A percentile compares a stretch with the other conserved stretches of the same genome.
phyloP scores from a whole-genome alignment of 2,113 vertebrate genomes.

The Barnardius zonarius region DNA sequence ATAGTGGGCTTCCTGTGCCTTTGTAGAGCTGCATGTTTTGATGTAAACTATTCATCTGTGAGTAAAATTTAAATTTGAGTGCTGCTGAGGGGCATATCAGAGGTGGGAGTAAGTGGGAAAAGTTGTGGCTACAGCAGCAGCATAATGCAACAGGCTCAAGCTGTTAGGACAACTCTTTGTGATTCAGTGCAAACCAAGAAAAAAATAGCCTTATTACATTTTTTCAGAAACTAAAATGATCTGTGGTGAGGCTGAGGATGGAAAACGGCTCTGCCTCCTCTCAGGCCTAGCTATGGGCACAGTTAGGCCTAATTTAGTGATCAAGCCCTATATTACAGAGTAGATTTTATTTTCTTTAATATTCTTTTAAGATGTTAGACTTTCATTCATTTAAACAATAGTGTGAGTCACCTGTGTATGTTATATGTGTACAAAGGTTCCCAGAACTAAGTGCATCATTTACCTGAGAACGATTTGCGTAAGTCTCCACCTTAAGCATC shows the following conservation, averaged over 20 bases:
- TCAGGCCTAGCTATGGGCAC: neutral
- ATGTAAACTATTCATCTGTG: neutral
- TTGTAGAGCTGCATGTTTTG: neutral
- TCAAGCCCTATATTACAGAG: neutral
- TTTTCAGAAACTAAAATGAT: neutral
- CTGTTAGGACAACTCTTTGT: neutral
- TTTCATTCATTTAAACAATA: neutral
- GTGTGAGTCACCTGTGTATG: neutral
- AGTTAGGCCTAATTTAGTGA: neutral
- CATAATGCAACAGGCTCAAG: slow-evolving; percentile 3
- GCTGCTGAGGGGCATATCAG: neutral
- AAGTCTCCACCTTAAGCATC: neutral
- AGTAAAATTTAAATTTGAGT: neutral
- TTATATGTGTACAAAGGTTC: neutral
- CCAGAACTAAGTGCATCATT: neutral
- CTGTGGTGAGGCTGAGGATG: neutral
- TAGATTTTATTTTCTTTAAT: neutral
- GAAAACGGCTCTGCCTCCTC: neutral
- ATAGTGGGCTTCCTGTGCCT: neutral
- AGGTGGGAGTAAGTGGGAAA: slow-evolving; percentile 8
- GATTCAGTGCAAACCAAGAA: neutral
- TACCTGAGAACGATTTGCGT: neutral
- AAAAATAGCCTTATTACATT: neutral
- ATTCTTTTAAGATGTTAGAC: neutral
- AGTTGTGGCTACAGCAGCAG: slow-evolving; percentile 1